Evolutionary conservation across 1,140 invertebrate genomes (phyloP).

Genomic region (Pogonomyrmex barbatus): DNA sequence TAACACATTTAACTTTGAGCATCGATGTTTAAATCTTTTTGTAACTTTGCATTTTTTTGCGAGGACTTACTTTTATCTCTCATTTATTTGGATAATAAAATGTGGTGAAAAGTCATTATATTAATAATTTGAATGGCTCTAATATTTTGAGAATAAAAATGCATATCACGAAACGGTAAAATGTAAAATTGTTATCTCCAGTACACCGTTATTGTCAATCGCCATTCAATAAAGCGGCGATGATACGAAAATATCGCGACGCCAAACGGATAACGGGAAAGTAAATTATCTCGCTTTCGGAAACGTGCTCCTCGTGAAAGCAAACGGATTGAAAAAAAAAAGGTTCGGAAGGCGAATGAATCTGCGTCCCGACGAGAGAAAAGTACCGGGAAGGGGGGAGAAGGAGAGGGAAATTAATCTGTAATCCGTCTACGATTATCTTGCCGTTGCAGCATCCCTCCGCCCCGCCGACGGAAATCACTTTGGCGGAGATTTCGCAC

Average conservation of each 20-base stretch:
- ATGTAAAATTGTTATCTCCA: neutral
- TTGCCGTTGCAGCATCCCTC: conserved; percentile 28
- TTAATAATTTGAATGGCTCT: neutral
- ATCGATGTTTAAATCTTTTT: neutral
- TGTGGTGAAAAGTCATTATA: neutral
- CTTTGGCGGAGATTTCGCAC: conserved; percentile 29
- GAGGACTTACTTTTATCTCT: neutral
- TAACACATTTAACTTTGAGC: neutral
- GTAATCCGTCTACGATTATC: conserved; percentile 57
- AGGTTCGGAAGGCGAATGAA: conserved; percentile 3
- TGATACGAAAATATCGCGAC: conserved; percentile 24
- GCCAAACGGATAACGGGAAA: conserved; percentile 18
- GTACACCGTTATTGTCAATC: neutral
- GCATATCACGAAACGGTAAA: neutral
- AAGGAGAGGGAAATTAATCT: conserved; percentile 25
- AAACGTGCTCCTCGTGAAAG: conserved; percentile 22
- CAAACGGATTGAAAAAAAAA: conserved; percentile 29
- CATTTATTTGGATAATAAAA: neutral
- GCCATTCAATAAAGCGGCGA: conserved; percentile 26
- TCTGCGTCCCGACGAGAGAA: conserved; percentile 14
- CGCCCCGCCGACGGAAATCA: conserved; percentile 21
- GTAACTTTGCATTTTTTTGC: neutral
- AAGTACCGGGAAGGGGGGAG: neutral
- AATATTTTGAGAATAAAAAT: neutral
- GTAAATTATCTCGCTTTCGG: conserved; percentile 27